Base-by-base conservation (phyloP, 2,888 invertebrate species). In the Agriopis marginaria region DNA sequence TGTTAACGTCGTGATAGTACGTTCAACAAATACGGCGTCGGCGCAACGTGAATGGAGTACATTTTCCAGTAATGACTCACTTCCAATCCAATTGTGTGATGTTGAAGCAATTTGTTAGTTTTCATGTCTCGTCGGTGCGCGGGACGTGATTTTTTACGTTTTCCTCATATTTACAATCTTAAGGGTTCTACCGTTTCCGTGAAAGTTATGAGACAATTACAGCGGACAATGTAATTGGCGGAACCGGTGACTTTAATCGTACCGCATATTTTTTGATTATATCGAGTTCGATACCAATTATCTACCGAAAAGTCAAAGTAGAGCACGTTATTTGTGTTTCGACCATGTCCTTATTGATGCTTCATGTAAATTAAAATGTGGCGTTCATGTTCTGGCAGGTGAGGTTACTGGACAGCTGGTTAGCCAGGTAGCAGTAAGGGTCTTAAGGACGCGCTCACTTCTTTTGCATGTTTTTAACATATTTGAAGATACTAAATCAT, bases 61-160 rank as follows among this genome's bases (percentile, higher is more conserved):
- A 47, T 63, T 63, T 47, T 58, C 50, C 23, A 5, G 14, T 32
- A 60, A 58, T 69, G 72, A 72, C 53, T 72, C 69, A 72, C 56
- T 47, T 45, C 5, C 40, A 59, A 66, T 54, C 53, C 11, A 56
- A 51, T 66, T 66, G 66, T 66, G 66, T 66, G 56, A 17, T 55
- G 59, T 40, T 50, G 62, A 59, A n/a, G 53, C 59, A 59, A 65
- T 68, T 68, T 59, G 45, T 68, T 63, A 59, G 60, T 66, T 55
- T 68, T 53, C 47, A 62, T 66, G 66, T 49, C 59, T 55, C 66
- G 10, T 12, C 62, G 67, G 59, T 55, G 56, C 51, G 50, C 67
- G 50, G 56, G 70, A 71, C 75, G 71, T 70, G 67, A 70, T 68
- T 68, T 32, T 56, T 9, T 42, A 62, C 44, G 39, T 68, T 73